Conservation (phyloP, 2,113 vertebrate genomes). For the Phainopepla nitens region DNA sequence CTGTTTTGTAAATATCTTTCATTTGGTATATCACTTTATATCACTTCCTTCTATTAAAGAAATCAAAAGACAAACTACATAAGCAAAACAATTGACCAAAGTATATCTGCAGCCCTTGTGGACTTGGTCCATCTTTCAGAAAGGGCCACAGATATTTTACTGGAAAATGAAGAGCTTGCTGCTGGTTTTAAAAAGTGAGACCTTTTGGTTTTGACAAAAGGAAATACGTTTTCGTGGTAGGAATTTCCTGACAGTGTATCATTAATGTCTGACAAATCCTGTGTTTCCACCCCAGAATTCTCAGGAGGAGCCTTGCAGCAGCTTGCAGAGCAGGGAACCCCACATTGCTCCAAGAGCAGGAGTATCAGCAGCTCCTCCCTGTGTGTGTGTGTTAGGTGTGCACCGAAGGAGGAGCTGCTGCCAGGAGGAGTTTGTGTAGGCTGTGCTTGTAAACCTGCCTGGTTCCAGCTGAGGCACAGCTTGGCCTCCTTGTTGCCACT, state of each 20-base stretch:
- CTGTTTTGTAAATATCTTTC: slow-evolving; percentile 73
- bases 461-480: background rate
- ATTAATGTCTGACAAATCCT: slow-evolving; percentile 19
- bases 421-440: background rate
- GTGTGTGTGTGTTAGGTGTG: background rate
- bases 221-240: slow-evolving; percentile 22
- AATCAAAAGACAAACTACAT: slow-evolving; percentile 46
- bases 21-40: slow-evolving; percentile 77
- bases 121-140: slow-evolving; percentile 56
- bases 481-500: background rate
- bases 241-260: slow-evolving; percentile 36
- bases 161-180: slow-evolving; percentile 75
- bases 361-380: background rate
- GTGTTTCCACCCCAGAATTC: slow-evolving; percentile 21
- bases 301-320: slow-evolving; percentile 20
- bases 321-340: background rate
- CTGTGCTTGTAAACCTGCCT: background rate
- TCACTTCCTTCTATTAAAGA: slow-evolving; percentile 70
- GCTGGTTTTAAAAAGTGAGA: slow-evolving; percentile 61
- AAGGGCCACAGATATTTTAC: slow-evolving; percentile 74
- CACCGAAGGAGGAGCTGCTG: background rate
- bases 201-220: slow-evolving; percentile 57
- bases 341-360: background rate
- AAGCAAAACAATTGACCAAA: slow-evolving; percentile 76
- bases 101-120: slow-evolving; percentile 71